Percentiles rank a stretch among this genome's conserved stretches.
phyloP scores from a whole-genome alignment of 2,888 invertebrate species.

The Mayetiola destructor region DNA sequence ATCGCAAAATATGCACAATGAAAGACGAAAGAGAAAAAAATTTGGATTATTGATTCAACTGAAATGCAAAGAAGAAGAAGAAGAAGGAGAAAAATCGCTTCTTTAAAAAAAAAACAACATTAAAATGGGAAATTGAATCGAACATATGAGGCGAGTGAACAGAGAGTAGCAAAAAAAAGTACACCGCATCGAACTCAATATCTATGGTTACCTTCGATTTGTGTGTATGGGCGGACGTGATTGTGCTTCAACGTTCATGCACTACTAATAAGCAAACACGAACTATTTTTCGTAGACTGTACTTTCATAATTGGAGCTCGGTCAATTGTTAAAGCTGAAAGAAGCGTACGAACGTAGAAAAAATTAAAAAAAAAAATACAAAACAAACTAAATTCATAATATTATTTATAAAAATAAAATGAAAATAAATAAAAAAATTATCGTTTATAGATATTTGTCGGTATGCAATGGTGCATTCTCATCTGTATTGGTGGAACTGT shows the following conservation, averaged over 20 bases:
- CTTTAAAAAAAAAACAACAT: background rate
- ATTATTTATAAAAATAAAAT: too few relatives aligned
- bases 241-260: background rate
- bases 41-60: too few relatives aligned
- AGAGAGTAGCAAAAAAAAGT: background rate
- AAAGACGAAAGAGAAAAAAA: too few relatives aligned
- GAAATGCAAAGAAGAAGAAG: background rate
- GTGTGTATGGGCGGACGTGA: background rate
- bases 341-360: too few relatives aligned
- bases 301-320: background rate
- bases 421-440: too few relatives aligned
- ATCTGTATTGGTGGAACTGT: too few relatives aligned
- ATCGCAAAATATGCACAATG: too few relatives aligned
- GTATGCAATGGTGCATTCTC: too few relatives aligned
- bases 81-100: background rate
- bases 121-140: background rate
- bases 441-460: too few relatives aligned
- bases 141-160: background rate
- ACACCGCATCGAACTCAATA: too few relatives aligned
- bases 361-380: too few relatives aligned
- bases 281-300: background rate
- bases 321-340: constrained; percentile 8
- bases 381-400: too few relatives aligned
- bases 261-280: constrained; percentile 6
- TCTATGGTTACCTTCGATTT: background rate